Evolutionary conservation across 2,888 invertebrate genomes (phyloP), one percentile per base, ranked within the genome.

Genomic region (Noctua janthe): DNA sequence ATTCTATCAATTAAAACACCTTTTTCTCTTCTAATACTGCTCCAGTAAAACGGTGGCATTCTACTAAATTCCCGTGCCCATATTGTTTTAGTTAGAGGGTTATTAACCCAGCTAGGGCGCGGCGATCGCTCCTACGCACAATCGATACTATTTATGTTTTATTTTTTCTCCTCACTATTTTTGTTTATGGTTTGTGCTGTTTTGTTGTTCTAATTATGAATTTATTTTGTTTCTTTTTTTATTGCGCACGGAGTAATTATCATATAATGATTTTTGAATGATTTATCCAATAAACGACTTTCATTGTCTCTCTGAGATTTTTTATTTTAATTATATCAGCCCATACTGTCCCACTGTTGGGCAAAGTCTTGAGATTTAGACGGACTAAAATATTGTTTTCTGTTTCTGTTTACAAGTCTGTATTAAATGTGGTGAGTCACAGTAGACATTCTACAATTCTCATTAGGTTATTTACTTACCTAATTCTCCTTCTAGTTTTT

Each of bases 31-130:
- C 91, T 88, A 91, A 80, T 70, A 87, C 23, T 88, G 49, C 71
- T 87, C 67, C 75, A 79, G 84, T 47, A 82, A 88, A 88, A 91
- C 92, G 91, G 93, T 92, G 94, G 94, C 94, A 94, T 94, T 94
- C 91, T 93, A 94, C 92, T 92, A 91, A 95, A 95, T 94, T 95
- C 95, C 91, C 94, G 93, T 92, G 91, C 94, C 95, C 95, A 95
- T 96, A 96, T 96, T 96, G 96, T 96, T 96, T 95, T 95, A 95
- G 94, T 95, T 93, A 93, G 90, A 91, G 94, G 95, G 95, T 95
- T 95, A 94, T 94, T 95, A 95, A 95, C 95, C 95, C 92, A 92
- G 91, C 90, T 91, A 92, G 93, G 91, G 94, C 82, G 91, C 91
- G 80, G 71, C 80, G 85, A 75, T 85, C 83, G 76, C 76, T 72